Evolutionary conservation across 1,140 invertebrate genomes (phyloP).

Genomic region (Eufriesea mexicana): DNA sequence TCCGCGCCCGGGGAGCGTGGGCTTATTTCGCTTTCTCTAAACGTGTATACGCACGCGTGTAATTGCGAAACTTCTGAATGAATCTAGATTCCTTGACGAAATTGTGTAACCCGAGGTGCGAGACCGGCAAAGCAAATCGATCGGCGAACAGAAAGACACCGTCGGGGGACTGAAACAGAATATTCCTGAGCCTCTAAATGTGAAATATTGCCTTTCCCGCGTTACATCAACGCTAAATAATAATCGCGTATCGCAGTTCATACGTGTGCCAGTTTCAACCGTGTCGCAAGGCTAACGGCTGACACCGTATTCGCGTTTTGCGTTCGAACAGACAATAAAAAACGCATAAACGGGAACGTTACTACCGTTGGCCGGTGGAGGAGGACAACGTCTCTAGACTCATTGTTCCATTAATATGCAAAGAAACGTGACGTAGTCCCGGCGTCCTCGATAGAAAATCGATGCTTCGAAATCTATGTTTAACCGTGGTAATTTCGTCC

Average conservation of each 20-base stretch:
- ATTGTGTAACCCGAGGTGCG: constrained; percentile 43
- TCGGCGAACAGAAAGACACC: constrained; percentile 30
- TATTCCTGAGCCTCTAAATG: background rate
- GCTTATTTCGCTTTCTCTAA: constrained; percentile 62
- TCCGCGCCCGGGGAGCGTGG: constrained; percentile 33
- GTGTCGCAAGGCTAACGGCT: constrained; percentile 28
- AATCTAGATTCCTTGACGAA: constrained; percentile 62
- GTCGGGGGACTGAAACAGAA: background rate
- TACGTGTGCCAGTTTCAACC: constrained; percentile 24
- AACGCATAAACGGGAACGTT: background rate
- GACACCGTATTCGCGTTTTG: background rate
- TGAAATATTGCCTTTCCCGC: constrained; percentile 5
- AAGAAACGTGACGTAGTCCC: constrained; percentile 25
- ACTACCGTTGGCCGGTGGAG: background rate
- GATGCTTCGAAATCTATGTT: constrained; percentile 42
- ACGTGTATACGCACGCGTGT: constrained; percentile 56
- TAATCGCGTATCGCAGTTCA: constrained; percentile 11
- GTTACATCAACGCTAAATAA: constrained; percentile 34
- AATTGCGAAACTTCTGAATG: constrained; percentile 69
- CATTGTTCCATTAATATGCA: constrained; percentile 18
- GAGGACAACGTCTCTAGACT: background rate
- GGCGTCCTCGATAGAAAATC: constrained; percentile 46
- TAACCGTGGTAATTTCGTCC: constrained; percentile 35
- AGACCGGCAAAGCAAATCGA: constrained; percentile 45
- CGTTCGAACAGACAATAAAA: background rate